phyloP scores from a whole-genome alignment of 2,797 vertebrate species.

The Atherinosoma microstoma region DNA sequence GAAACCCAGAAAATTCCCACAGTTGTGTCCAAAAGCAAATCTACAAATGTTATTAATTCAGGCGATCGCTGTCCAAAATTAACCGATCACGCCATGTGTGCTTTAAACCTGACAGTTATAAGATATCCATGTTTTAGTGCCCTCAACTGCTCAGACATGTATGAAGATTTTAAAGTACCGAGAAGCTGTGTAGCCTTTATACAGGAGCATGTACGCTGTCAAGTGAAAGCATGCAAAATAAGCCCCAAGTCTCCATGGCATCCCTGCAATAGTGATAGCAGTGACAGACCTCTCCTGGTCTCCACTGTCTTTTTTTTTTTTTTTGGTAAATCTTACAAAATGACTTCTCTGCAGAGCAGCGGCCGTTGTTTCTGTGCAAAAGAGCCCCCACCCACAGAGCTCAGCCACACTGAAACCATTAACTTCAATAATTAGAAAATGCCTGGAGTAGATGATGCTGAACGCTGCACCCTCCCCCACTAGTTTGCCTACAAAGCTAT shows the following conservation, averaged over 20 bases:
- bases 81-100: not conserved
- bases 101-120: not conserved
- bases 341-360: not conserved
- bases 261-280: conserved; percentile 1
- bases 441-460: conserved; percentile 15
- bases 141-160: conserved; percentile 11
- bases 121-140: not conserved
- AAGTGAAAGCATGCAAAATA: conserved; percentile 28
- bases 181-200: conserved; percentile 15
- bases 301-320: not conserved
- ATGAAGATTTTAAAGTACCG: conserved; percentile 11
- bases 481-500: not conserved
- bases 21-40: not conserved
- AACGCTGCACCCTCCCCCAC: not conserved
- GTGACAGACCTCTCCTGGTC: conserved; percentile 3
- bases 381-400: not conserved
- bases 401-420: conserved; percentile 6
- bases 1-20: not conserved
- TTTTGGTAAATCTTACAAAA: not conserved
- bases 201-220: conserved; percentile 24
- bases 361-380: conserved; percentile 15
- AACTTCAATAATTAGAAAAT: conserved; percentile 23
- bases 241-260: not conserved
- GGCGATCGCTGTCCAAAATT: not conserved
- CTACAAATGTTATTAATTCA: not conserved